phyloP scores from a whole-genome alignment of 2,888 invertebrate species.

The Agrochola litura region DNA sequence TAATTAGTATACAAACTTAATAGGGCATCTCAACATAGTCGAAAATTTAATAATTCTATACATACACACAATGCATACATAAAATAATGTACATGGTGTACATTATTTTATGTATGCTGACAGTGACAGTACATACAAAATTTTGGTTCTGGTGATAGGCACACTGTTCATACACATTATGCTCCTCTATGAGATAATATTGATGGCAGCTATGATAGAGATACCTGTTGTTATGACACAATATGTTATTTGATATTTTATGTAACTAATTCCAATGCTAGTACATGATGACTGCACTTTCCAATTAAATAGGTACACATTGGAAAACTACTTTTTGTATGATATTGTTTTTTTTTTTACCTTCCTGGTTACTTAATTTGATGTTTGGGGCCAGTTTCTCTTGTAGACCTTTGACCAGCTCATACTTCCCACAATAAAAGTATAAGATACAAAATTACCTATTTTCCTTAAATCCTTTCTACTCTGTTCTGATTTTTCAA shows the following conservation, averaged over 20 bases:
- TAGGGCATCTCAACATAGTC: neutral
- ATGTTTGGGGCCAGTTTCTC: neutral
- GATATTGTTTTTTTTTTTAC: neutral
- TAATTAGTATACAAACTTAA: neutral
- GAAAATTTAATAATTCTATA: neutral
- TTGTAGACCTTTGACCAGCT: neutral
- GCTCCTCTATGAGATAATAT: neutral
- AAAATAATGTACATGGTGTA: too few species aligned
- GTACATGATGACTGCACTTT: conserved; percentile 13
- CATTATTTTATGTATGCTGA: conserved; percentile 14
- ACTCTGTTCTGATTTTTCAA: conserved; percentile 38
- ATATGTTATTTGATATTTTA: neutral
- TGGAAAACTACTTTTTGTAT: neutral
- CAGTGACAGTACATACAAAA: conserved; percentile 41
- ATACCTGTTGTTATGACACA: neutral
- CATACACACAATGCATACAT: neutral
- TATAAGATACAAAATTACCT: neutral
- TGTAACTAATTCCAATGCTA: neutral
- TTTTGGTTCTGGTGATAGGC: conserved; percentile 19
- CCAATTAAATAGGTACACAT: conserved; percentile 14
- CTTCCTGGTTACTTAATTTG: neutral
- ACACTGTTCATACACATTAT: neutral
- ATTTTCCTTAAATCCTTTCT: conserved; percentile 1
- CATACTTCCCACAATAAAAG: neutral
- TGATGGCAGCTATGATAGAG: neutral